A percentile compares a stretch with the other conserved stretches of the same genome.
Evolutionary conservation across 2,113 vertebrate genomes (phyloP).

Genomic region (Podilymbus podiceps): DNA sequence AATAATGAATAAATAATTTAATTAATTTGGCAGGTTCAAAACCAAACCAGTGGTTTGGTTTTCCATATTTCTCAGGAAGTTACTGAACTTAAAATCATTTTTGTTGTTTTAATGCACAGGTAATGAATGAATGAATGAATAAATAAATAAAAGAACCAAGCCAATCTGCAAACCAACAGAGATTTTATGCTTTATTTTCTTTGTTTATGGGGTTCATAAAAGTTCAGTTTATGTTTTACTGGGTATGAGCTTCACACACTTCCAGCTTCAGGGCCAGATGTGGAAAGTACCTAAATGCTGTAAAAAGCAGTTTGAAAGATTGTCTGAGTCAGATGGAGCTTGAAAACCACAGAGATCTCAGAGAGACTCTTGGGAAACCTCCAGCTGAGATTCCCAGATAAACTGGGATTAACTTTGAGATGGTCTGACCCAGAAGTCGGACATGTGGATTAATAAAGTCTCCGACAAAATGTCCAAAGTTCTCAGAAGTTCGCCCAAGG

Average conservation of each 20-base stretch:
- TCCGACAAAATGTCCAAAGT: neutral
- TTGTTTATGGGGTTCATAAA: slow-evolving; percentile 51
- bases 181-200: slow-evolving; percentile 41
- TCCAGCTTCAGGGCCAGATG: slow-evolving; percentile 43
- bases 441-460: neutral
- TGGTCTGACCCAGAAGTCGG: neutral
- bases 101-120: neutral
- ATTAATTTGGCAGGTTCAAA: neutral
- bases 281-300: slow-evolving; percentile 59
- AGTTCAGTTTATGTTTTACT: slow-evolving; percentile 56
- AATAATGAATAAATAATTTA: too few relatives aligned
- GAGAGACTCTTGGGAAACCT: slow-evolving; percentile 27
- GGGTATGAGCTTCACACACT: slow-evolving; percentile 3
- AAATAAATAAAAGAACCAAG: slow-evolving; percentile 17
- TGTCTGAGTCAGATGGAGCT: neutral
- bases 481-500: slow-evolving; percentile 22
- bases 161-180: slow-evolving; percentile 7
- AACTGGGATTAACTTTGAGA: slow-evolving; percentile 3
- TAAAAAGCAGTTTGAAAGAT: slow-evolving; percentile 35
- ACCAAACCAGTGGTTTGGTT: neutral
- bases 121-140: neutral
- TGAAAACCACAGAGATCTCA: slow-evolving; percentile 22
- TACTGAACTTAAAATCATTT: neutral
- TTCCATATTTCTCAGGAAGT: slow-evolving; percentile 16
- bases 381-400: slow-evolving; percentile 45